phyloP scores from a whole-genome alignment of 2,888 invertebrate genomes.

The Argyresthia albistria region DNA sequence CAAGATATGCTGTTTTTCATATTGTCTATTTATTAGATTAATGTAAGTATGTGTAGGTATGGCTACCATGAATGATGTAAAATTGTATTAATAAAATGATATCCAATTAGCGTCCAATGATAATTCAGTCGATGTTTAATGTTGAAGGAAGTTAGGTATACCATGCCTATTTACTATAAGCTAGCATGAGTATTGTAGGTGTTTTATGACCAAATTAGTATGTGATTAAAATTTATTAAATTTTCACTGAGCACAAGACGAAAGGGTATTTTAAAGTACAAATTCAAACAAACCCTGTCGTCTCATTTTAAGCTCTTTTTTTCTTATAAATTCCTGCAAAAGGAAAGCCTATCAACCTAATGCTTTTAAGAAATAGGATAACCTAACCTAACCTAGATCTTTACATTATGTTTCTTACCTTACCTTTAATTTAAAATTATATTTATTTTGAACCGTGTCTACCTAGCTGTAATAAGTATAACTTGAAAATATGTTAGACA shows the following conservation, averaged over 20 bases:
- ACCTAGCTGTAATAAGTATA: no score
- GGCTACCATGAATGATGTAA: constrained; percentile 4
- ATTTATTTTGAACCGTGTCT: no score
- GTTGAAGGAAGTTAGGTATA: neutral
- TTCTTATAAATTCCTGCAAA: no score
- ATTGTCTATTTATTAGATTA: constrained; percentile 21
- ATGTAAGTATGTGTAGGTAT: constrained; percentile 2
- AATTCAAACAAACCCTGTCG: constrained; percentile 48
- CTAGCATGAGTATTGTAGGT: constrained; percentile 1
- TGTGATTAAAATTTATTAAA: constrained; percentile 24
- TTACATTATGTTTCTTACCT: no score
- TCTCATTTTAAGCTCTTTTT: constrained; percentile 38
- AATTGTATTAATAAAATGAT: constrained; percentile 16
- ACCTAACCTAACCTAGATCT: no score
- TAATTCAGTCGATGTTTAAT: neutral
- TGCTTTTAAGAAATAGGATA: no score
- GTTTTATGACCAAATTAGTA: constrained; percentile 6
- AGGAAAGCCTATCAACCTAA: no score
- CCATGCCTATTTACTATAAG: constrained; percentile 1
- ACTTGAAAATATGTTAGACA: neutral
- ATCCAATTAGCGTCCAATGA: constrained; percentile 38
- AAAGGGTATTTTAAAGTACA: constrained; percentile 59
- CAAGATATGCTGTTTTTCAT: constrained; percentile 47
- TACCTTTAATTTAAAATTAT: no score
- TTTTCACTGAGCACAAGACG: neutral